Conservation (phyloP, 2,797 vertebrate species). For the Microctenopoma stevenorrisi region DNA sequence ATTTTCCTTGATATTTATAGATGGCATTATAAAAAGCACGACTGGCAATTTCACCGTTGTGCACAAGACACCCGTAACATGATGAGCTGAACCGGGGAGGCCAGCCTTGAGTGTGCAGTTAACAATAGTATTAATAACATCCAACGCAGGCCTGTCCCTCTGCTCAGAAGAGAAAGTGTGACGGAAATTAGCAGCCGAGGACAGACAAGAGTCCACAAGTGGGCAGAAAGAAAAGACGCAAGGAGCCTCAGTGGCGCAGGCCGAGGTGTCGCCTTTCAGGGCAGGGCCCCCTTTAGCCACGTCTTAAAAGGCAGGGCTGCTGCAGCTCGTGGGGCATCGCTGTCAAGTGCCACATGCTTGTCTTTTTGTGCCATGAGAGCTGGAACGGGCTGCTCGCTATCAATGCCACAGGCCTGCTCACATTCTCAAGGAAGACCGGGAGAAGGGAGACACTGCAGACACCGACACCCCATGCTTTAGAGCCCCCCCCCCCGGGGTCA, state of each 20-base stretch:
- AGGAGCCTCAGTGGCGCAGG: slow-evolving; percentile 64
- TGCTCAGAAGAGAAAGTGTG: slow-evolving; percentile 77
- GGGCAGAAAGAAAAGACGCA: slow-evolving; percentile 68
- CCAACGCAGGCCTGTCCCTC: slow-evolving; percentile 47
- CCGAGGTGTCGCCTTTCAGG: slow-evolving; percentile 73
- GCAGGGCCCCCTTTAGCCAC: slow-evolving; percentile 68
- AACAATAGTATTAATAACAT: slow-evolving; percentile 83
- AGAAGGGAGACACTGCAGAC: slow-evolving; percentile 51
- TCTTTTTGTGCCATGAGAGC: slow-evolving; percentile 68
- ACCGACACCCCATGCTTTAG: slow-evolving; percentile 11
- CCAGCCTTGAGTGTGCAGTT: slow-evolving; percentile 78
- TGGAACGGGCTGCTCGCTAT: slow-evolving; percentile 67
- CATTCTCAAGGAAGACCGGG: slow-evolving; percentile 71
- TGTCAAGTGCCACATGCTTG: slow-evolving; percentile 79
- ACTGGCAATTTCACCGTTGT: slow-evolving; percentile 69
- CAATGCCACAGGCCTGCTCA: slow-evolving; percentile 65
- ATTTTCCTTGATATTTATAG: slow-evolving; percentile 74
- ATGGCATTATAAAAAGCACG: slow-evolving; percentile 68
- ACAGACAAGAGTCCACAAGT: slow-evolving; percentile 75
- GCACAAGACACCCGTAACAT: slow-evolving; percentile 76
- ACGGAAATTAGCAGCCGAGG: slow-evolving; percentile 80
- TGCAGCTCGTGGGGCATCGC: slow-evolving; percentile 57
- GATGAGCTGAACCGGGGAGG: slow-evolving; percentile 69
- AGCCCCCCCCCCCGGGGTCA: slow-evolving; percentile 39
- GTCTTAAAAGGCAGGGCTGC: slow-evolving; percentile 76